Conservation (phyloP, 2,113 vertebrate species). For the Semnopithecus entellus region DNA sequence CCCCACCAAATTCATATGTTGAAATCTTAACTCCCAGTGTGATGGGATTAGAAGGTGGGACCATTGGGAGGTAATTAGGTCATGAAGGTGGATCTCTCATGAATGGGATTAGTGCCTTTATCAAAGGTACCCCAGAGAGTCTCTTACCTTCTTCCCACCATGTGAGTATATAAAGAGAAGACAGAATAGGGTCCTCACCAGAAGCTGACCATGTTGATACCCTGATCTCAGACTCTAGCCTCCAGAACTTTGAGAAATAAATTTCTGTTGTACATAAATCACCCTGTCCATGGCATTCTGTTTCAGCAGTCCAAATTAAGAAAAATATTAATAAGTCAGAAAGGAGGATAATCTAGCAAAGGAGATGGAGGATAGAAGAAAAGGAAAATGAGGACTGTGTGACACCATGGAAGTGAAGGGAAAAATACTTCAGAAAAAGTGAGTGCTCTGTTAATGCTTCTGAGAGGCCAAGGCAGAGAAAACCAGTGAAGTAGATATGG, state of each 20-base stretch:
- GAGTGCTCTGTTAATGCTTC: background rate
- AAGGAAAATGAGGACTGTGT: background rate
- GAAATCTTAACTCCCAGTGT: background rate
- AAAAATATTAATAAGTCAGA: background rate
- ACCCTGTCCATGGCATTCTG: background rate
- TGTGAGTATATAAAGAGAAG: background rate
- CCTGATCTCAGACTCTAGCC: background rate
- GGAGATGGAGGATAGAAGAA: background rate
- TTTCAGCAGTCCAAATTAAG: background rate
- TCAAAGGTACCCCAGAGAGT: background rate
- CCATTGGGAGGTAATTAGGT: background rate
- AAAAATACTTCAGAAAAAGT: background rate
- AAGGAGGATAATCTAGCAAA: background rate
- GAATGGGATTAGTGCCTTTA: background rate
- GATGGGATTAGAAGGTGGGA: background rate
- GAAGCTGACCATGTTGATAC: background rate
- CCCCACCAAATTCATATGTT: background rate
- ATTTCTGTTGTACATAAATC: background rate
- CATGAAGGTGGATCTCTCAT: background rate
- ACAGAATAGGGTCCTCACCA: background rate
- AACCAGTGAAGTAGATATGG: background rate
- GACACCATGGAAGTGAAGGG: background rate
- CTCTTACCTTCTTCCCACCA: background rate
- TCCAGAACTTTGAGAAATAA: background rate
- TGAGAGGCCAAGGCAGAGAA: background rate